Base-by-base conservation (phyloP, 1,140 invertebrate genomes). In the Tetramorium parvispinum region DNA sequence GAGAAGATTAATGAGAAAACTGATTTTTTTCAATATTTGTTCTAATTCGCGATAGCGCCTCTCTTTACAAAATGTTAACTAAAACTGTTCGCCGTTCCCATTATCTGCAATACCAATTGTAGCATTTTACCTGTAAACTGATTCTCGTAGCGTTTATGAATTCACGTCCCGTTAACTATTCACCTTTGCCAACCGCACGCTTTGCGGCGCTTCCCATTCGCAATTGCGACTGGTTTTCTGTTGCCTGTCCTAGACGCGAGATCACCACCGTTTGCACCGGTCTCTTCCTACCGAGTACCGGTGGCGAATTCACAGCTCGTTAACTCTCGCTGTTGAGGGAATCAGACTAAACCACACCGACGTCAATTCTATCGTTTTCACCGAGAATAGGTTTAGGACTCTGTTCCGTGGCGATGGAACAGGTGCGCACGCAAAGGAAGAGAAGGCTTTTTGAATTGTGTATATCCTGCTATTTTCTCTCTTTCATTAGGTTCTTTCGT, bases 331-430 rank as follows among this genome's bases (percentile, higher is more conserved):
- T 75, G 79, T 75, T 75, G 79, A 59, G 40, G 79, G 79, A 83
- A 83, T 75, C 79, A 55, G 79, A 75, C 79, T 75, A 75, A 75
- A 83, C 79, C 68, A 27, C 51, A 83, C 68, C 24, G 68, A 40
- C 79, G 79, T 83, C 79, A 59, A 75, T 83, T 83, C 68, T 83
- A 73, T 83, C 79, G 68, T 83, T 83, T 73, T 73, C 79, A 55
- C 53, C 79, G 68, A 73, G 53, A 75, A 83, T 75, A 73, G 79
- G 4, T 59, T 61, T 83, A 75, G 79, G 37, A 83, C 24, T 43
- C 68, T 55, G 65, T 13, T 27, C 24, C 63, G 61, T 53, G 21
- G 16, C 57, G 49, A 4, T 40, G 65, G 37, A 49, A 46, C 66
- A 49, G 79, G 18, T 73, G 53, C 66, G 66, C 18, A 10, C 63